Conservation (phyloP, 2,888 invertebrate genomes). For the Diaphora mendica region DNA sequence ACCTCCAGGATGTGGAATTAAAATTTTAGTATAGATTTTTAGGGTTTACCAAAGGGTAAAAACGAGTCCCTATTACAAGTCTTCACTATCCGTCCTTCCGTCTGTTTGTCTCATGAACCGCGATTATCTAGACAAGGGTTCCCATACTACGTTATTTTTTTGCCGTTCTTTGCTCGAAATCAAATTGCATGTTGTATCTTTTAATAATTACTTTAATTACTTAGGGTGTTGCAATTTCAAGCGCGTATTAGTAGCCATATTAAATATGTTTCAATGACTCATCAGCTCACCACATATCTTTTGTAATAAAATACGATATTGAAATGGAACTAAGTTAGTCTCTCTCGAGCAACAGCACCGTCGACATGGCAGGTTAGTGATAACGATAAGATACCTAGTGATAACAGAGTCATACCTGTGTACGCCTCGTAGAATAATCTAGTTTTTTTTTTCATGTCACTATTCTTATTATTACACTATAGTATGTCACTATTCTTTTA, state of each 20-base stretch:
- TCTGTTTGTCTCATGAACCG: too few relatives aligned
- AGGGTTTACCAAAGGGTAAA: too few relatives aligned
- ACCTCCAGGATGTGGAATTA: not conserved
- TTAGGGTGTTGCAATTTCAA: not conserved
- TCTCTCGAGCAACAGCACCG: constrained; percentile 47
- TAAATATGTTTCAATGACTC: constrained; percentile 43
- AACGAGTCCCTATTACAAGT: too few relatives aligned
- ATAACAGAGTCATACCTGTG: constrained; percentile 38
- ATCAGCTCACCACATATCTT: constrained; percentile 27
- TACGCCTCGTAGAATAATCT: constrained; percentile 18
- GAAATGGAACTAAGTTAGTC: constrained; percentile 31
- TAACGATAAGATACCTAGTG: constrained; percentile 47
- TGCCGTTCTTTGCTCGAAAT: not conserved
- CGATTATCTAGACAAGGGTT: too few relatives aligned
- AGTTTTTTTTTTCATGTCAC: constrained; percentile 12
- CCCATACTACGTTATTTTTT: too few relatives aligned
- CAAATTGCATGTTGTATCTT: not conserved
- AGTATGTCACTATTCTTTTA: not conserved
- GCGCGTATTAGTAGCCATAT: not conserved
- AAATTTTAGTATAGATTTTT: too few relatives aligned
- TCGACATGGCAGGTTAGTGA: constrained; percentile 65
- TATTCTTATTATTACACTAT: not conserved
- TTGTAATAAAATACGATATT: constrained; percentile 53
- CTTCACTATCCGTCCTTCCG: too few relatives aligned
- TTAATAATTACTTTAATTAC: not conserved